Percentiles rank a stretch among this genome's conserved stretches.
phyloP scores from a whole-genome alignment of 2,797 vertebrate species.

The Premnoplex brunnescens region DNA sequence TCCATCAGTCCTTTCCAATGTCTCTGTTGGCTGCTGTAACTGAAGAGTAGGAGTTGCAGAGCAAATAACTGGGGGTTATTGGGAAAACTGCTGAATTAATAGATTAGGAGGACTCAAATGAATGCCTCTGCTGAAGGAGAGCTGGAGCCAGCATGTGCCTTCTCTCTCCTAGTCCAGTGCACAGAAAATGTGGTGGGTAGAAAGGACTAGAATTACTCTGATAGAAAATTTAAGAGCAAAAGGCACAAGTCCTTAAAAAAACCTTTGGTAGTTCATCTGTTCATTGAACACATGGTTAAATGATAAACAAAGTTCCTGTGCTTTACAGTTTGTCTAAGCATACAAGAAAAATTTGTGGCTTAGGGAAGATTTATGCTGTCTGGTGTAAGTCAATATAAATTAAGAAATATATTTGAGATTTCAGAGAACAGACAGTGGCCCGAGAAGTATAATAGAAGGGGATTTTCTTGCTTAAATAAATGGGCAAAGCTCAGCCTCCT shows the following conservation, averaged over 20 bases:
- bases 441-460: not conserved
- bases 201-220: not conserved
- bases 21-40: not conserved
- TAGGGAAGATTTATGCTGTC: not conserved
- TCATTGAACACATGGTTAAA: not conserved
- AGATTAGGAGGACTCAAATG: not conserved
- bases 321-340: not conserved
- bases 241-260: not conserved
- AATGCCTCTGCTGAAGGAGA: not conserved
- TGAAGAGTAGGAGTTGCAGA: not conserved
- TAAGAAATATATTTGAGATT: not conserved
- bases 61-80: not conserved
- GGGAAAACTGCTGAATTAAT: not conserved
- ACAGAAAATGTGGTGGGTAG: not conserved
- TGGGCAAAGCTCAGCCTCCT: not conserved
- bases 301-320: not conserved
- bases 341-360: not conserved
- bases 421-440: not conserved
- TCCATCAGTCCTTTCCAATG: not conserved
- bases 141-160: not conserved
- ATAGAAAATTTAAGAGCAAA: not conserved
- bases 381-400: not conserved
- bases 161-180: not conserved
- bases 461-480: not conserved
- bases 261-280: not conserved